phyloP scores from a whole-genome alignment of 1,140 invertebrate genomes.

The Drusus annulatus region DNA sequence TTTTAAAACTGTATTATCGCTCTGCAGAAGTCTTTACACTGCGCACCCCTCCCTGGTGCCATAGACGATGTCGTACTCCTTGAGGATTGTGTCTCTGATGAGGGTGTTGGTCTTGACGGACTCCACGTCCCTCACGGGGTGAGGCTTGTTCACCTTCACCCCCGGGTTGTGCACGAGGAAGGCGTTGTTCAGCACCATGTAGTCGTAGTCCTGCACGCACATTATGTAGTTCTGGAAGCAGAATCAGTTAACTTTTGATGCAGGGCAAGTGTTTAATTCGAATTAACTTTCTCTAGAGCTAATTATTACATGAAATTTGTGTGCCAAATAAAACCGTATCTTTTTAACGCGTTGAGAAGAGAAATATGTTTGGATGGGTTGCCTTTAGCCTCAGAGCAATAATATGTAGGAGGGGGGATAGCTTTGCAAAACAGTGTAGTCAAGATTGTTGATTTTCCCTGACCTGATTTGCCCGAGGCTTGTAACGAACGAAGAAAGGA shows the following conservation, averaged over 20 bases:
- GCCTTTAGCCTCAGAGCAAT: too few species aligned
- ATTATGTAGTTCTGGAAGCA: constrained; percentile 85
- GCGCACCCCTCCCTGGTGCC: constrained; percentile 85
- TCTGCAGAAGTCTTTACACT: constrained; percentile 72
- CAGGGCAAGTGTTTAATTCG: background rate
- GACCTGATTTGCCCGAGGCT: too few species aligned
- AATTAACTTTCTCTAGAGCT: too few species aligned
- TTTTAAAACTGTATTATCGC: too few species aligned
- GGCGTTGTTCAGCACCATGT: constrained; percentile 90
- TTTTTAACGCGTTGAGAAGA: too few species aligned
- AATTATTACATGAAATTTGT: too few species aligned
- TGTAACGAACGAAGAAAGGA: too few species aligned
- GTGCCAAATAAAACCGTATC: too few species aligned
- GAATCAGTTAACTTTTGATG: constrained; percentile 25
- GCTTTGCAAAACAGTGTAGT: too few species aligned
- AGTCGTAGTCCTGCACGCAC: constrained; percentile 90
- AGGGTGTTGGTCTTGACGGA: constrained; percentile 87
- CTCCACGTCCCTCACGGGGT: constrained; percentile 82
- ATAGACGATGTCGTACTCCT: constrained; percentile 83
- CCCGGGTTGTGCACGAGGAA: constrained; percentile 91
- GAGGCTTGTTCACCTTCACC: constrained; percentile 84
- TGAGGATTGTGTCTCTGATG: constrained; percentile 59
- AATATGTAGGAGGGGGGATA: too few species aligned
- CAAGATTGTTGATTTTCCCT: too few species aligned
- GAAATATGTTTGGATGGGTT: too few species aligned